Evolutionary conservation across 2,888 invertebrate species (phyloP).

Genomic region (Altica lythri): DNA sequence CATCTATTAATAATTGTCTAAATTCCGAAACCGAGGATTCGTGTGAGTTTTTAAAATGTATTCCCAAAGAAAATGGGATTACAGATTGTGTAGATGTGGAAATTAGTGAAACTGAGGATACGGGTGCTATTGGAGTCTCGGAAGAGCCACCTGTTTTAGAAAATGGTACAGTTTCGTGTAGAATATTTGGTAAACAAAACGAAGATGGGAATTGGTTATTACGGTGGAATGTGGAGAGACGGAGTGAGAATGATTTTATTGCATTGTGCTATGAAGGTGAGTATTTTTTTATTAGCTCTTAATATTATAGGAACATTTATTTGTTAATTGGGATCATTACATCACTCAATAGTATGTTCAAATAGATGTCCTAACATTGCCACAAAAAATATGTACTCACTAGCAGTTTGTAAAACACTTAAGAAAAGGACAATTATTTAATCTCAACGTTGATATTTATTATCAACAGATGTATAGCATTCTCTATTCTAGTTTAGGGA

Average conservation of each 20-base stretch:
- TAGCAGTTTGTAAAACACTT: too few relatives aligned
- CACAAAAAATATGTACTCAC: too few relatives aligned
- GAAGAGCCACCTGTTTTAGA: constrained; percentile 29
- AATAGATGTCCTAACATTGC: too few relatives aligned
- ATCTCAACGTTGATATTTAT: too few relatives aligned
- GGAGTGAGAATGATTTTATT: constrained; percentile 61
- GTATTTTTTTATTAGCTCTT: constrained; percentile 40
- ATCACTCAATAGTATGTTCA: too few relatives aligned
- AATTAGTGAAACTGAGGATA: constrained; percentile 25
- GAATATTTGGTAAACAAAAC: constrained; percentile 58
- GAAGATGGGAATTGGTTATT: constrained; percentile 53
- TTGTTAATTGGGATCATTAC: too few relatives aligned
- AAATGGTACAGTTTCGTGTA: constrained; percentile 34
- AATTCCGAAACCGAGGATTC: constrained; percentile 34
- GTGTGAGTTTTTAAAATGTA: constrained; percentile 48
- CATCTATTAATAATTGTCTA: too few relatives aligned
- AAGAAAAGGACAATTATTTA: too few relatives aligned
- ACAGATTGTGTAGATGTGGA: constrained; percentile 15
- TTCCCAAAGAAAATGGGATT: constrained; percentile 40
- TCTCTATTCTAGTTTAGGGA: too few relatives aligned
- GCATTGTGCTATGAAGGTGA: constrained; percentile 63
- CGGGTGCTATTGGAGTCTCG: constrained; percentile 10
- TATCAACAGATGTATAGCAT: too few relatives aligned
- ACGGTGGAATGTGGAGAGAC: constrained; percentile 59
- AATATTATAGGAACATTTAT: too few relatives aligned